Base-by-base conservation (phyloP, 2,888 invertebrate genomes). In the Brachypalpus laphriformis region DNA sequence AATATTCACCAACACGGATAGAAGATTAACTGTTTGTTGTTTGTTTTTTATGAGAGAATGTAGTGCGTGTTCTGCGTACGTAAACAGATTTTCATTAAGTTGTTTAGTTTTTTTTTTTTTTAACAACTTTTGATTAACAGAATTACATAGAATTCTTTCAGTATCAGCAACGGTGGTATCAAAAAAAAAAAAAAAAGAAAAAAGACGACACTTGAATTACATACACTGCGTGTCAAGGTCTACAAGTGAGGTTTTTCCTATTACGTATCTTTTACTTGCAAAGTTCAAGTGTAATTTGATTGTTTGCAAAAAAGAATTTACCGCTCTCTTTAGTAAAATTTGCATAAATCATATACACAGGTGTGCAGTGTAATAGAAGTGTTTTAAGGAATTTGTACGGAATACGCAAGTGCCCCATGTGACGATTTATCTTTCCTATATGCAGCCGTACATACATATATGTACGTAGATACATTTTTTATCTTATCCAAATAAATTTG, bases 61-160 rank as follows among this genome's bases (percentile, higher is more conserved):
- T n/a, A 8, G 28, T 54, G 25, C 45, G 31, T 63, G 54, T 31
- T 74, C 7, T 54, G 42, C n/a, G 14, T 65, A 47, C 54, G 74
- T 47, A 65, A 74, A 54, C 65, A 74, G 42, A 49, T 40, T 68
- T 68, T 54, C 54, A 40, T 54, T 40, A 34, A 34, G 9, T 34
- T n/a, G n/a, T n/a, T n/a, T n/a, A n/a, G n/a, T n/a, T n/a, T n/a
- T 49, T 65, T n/a, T 28, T 54, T 65, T 65, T n/a, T 34, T 34
- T 1, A 54, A 34, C 20, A 70, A 22, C 57, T 37, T 31, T 42
- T 59, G 2, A 59, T 34, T 22, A 34, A 49, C 34, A 65, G 47
- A 18, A 31, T 28, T 9, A 22, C 14, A 22, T 22, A 22, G 57
- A 57, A 40, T 57, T 57, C 37, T 57, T 57, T 57, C 14, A 22